phyloP scores from a whole-genome alignment of 2,797 vertebrate species.

The Acipenser ruthenus region DNA sequence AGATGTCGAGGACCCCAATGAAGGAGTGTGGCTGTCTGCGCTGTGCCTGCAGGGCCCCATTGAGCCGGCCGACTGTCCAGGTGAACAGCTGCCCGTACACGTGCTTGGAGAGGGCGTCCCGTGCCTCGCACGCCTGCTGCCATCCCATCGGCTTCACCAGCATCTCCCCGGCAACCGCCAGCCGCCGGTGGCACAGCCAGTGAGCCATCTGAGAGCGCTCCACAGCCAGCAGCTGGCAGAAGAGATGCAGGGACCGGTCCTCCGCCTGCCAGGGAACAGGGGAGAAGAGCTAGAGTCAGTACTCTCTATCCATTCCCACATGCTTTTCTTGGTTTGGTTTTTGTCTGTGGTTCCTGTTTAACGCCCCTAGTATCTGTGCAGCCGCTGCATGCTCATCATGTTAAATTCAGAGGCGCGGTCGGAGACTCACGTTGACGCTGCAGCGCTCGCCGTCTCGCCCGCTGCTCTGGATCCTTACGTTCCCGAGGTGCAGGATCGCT shows the following conservation, averaged over 20 bases:
- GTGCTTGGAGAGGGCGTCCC: constrained; percentile 66
- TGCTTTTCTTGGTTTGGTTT: too few relatives aligned
- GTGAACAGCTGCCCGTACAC: constrained; percentile 60
- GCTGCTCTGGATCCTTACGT: constrained; percentile 49
- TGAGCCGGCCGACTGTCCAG: constrained; percentile 65
- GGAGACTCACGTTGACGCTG: constrained; percentile 50
- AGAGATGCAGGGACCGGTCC: constrained; percentile 49
- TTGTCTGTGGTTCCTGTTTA: too few relatives aligned
- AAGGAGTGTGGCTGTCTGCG: constrained; percentile 39
- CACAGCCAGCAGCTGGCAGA: constrained; percentile 58
- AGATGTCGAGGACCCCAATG: constrained; percentile 69
- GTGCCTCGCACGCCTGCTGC: constrained; percentile 50
- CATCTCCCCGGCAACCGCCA: constrained; percentile 59
- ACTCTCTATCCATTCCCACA: too few relatives aligned
- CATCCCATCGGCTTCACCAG: constrained; percentile 59
- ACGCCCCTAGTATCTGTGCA: too few relatives aligned
- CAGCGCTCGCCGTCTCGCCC: constrained; percentile 54
- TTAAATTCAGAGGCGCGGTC: not conserved
- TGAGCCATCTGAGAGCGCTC: constrained; percentile 56
- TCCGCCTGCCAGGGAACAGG: constrained; percentile 36
- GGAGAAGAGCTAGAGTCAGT: not conserved
- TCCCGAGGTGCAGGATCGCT: constrained; percentile 66
- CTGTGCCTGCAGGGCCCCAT: constrained; percentile 47
- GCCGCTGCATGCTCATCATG: too few relatives aligned
- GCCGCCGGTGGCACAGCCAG: constrained; percentile 67